Evolutionary conservation across 1,140 invertebrate species (phyloP), one percentile per base, ranked within the genome.

Genomic region (Gerris buenoi): DNA sequence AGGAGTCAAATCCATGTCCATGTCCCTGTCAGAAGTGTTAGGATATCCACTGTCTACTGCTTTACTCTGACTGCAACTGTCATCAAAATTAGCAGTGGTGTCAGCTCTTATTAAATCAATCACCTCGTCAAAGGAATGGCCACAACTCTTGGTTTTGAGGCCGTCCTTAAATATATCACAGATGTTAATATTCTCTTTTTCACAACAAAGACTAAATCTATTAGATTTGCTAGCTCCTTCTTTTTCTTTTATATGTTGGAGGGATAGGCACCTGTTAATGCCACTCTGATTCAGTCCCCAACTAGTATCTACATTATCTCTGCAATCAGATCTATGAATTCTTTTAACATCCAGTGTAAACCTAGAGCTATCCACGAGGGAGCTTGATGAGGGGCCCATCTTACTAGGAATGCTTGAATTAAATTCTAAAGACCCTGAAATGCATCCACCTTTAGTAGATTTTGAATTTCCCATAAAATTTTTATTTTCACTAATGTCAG

Each of bases 21-120:
- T 76, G 26, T 79, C 77, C 25, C 73, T 75, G 10, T 71, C 75
- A 2, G 77, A 78, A 0, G 80, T 79, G 67, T 81, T 80, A 27
- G 79, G 79, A 70, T 81, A 81, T 5, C 80, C 81, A 57, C 81
- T 81, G 71, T 83, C 81, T 63, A 77, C 76, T 3, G 68, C 68
- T 67, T 68, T 72, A 33, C 69, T 69, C 25, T 67, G 61, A 67
- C 68, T 71, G 26, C 63, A 61, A 29, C 68, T 58, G 23, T 27
- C 29, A 33, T 64, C 63, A 25, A 63, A 26, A 63, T 27, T 63
- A 2, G 61, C 25, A 23, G 23, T 63, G 23, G 27, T 63, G 2
- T 27, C 63, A 1, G 29, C 27, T 64, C 29, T 64, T 1, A 29
- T 33, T 10, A 27, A 2, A 46, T 15, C 29, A 18, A 10, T 2